Evolutionary conservation across 2,888 invertebrate genomes (phyloP), one percentile per base, ranked within the genome.

Genomic region (Pseudococcus jackbeardsleyi): DNA sequence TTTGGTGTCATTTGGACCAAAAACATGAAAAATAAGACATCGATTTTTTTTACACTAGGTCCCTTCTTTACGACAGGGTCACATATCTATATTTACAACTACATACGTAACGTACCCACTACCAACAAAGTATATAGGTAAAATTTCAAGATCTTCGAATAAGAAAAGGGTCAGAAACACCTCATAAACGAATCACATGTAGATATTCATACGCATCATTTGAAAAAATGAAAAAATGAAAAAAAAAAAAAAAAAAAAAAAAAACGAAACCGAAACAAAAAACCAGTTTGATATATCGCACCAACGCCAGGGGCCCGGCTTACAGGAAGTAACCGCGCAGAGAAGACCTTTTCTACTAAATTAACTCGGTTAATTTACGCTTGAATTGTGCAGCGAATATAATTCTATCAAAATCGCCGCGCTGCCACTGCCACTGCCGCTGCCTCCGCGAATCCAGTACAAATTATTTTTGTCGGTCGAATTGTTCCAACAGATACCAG

Each of bases 311-410:
- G 64, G 22, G 22, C 59, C 7, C 19, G 22, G 12, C 19, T 64
- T 64, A 22, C 64, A 85, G 85, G 85, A 54, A 85, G 59, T 59
- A 85, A 22, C n/a, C 22, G 33, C 64, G 19, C 64, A 22, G 22
- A 15, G 77, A 50, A 85, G 59, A 59, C 19, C 26, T 39, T 48
- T 85, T 85, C 85, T 59, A 33, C 85, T 50, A 85, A 26, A 85
- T 85, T 85, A 85, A 85, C 85, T 85, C 85, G 85, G 17, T 50
- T 19, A 85, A 54, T 85, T 85, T 33, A 85, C 85, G 85, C 85
- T 46, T 54, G 85, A 85, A 85, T 85, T 85, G 64, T 12, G 64
- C 64, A 22, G 19, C 64, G 22, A 64, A 64, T 64, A 64, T 64
- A 64, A 64, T 64, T 64, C 64, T 64, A 22, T 64, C 19, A 64